These are phyloP conservation scores for Protomyctophum bolini DNA, from an alignment of 2,113 vertebrate genomes.

Conservation along the genomic window DNA sequence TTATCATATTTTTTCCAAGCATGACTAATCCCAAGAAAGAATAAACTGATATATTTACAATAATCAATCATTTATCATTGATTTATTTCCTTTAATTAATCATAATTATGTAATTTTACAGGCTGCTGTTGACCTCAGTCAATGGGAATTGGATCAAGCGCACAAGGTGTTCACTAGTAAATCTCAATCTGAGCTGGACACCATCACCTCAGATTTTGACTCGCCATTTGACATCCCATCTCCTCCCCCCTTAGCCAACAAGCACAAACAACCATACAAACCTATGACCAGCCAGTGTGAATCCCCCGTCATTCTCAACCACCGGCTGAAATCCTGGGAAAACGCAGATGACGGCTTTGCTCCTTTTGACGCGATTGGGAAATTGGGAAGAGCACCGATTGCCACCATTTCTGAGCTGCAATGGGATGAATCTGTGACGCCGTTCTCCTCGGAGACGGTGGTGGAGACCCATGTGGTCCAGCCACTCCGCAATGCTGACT, in stretches of 20 bases:
- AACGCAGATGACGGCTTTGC: fast-evolving
- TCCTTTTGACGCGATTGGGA: background rate
- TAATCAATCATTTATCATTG: background rate
- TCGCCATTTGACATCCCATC: conserved; percentile 55
- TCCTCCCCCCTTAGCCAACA: conserved; percentile 38
- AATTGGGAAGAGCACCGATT: conserved; percentile 18
- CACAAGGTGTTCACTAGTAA: conserved; percentile 21
- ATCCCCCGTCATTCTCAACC: background rate
- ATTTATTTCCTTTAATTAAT: background rate
- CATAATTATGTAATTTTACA: conserved; percentile 7
- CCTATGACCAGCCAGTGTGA: background rate
- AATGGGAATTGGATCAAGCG: conserved; percentile 11
- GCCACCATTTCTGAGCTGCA: conserved; percentile 53
- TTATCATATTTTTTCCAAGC: no score
- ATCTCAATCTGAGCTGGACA: conserved; percentile 65
- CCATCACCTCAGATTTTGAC: background rate
- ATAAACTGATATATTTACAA: background rate
- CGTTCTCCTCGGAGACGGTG: background rate
- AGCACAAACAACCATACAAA: conserved; percentile 7
- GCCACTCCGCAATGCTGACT: background rate
- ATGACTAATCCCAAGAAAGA: background rate
- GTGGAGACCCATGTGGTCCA: background rate
- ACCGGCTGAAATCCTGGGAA: background rate
- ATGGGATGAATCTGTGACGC: background rate
- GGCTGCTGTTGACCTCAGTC: conserved; percentile 25